Conservation (phyloP, 2,113 vertebrate species). For the Gila orcuttii region DNA sequence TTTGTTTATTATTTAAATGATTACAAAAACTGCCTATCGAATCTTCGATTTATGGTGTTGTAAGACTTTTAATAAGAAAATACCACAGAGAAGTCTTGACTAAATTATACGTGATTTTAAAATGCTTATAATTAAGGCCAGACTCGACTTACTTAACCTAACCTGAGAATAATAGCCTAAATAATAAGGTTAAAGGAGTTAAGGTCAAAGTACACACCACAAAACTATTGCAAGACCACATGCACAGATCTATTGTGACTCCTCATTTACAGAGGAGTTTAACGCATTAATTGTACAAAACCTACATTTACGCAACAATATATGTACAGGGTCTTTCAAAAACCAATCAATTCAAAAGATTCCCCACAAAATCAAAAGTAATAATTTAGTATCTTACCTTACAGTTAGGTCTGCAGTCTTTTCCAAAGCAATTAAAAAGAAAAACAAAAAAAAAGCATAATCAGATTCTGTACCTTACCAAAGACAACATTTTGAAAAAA, state of each 20-base stretch:
- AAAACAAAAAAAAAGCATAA: neutral
- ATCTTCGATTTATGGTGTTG: too few relatives aligned
- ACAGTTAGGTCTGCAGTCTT: constrained; percentile 93
- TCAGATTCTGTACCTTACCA: neutral
- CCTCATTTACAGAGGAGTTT: neutral
- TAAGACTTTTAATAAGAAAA: too few relatives aligned
- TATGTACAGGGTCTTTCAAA: neutral
- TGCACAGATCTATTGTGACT: too few relatives aligned
- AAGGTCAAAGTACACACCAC: too few relatives aligned
- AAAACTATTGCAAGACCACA: neutral
- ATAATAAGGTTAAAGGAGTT: too few relatives aligned
- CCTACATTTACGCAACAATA: neutral
- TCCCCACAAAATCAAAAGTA: neutral
- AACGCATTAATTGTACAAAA: neutral
- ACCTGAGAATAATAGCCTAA: too few relatives aligned
- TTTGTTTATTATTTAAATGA: too few relatives aligned
- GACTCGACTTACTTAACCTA: too few relatives aligned
- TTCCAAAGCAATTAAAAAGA: constrained; percentile 4
- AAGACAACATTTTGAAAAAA: neutral
- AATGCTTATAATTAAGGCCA: too few relatives aligned
- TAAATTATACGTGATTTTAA: too few relatives aligned
- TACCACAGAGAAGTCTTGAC: too few relatives aligned
- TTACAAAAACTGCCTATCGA: too few relatives aligned
- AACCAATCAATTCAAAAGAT: neutral
- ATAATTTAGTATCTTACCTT: constrained; percentile 78